Percentiles rank a stretch among this genome's conserved stretches.
phyloP scores from a whole-genome alignment of 2,113 vertebrate genomes.

The Columba livia region DNA sequence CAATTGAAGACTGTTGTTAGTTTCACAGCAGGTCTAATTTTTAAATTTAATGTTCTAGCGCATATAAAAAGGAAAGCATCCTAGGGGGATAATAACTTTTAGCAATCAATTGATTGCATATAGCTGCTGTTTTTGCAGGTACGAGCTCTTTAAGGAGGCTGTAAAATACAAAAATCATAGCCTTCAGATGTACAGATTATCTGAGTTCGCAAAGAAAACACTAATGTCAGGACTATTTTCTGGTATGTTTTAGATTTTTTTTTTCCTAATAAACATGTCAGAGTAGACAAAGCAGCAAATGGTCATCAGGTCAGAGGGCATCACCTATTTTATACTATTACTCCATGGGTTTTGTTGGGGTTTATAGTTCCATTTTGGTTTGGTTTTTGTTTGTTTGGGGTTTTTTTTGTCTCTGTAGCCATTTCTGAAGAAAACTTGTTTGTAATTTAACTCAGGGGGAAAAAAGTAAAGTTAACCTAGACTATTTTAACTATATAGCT shows the following conservation, averaged over 20 bases:
- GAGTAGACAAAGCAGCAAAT: neutral
- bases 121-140: constrained; percentile 22
- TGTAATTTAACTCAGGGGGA: neutral
- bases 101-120: constrained; percentile 67
- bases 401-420: neutral
- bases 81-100: constrained; percentile 63
- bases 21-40: constrained; percentile 62
- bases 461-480: neutral
- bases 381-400: too few species aligned
- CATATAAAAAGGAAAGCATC: constrained; percentile 54
- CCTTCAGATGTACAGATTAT: neutral
- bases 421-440: neutral
- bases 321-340: neutral
- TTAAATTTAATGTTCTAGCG: constrained; percentile 46
- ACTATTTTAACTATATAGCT: neutral
- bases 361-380: neutral
- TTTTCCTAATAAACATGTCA: neutral
- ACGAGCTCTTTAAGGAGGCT: constrained; percentile 33
- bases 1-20: constrained; percentile 51
- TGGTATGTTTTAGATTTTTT: neutral
- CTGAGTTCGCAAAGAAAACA: neutral
- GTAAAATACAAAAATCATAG: constrained; percentile 44
- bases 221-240: neutral
- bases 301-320: neutral
- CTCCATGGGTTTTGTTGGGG: fast-evolving